Evolutionary conservation across 1,140 invertebrate genomes (phyloP).

Genomic region (Chionoecetes opilio): DNA sequence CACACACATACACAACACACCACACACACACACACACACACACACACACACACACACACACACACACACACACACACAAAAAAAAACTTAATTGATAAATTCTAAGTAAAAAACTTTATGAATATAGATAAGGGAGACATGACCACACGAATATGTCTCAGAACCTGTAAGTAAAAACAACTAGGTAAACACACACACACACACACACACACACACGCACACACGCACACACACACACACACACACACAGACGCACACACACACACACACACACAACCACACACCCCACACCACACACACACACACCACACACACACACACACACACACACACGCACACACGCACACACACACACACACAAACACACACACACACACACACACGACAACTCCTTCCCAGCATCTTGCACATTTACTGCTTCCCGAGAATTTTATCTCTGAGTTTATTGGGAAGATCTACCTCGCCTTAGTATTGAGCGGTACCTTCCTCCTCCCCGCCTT

Average conservation of each 20-base stretch:
- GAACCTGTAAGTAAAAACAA: no score
- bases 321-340: slow-evolving; percentile 10
- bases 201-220: neutral
- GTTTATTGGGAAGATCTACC: slow-evolving; percentile 36
- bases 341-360: slow-evolving; percentile 33
- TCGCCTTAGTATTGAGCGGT: neutral
- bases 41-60: no score
- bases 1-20: no score
- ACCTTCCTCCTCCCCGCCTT: neutral
- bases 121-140: no score
- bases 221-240: neutral
- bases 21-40: no score
- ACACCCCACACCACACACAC: slow-evolving; percentile 21
- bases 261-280: slow-evolving; percentile 38
- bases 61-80: no score
- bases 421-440: slow-evolving; percentile 34
- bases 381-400: neutral
- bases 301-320: neutral
- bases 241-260: neutral
- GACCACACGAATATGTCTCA: no score
- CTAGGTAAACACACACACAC: no score
- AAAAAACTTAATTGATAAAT: no score
- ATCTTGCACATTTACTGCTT: slow-evolving; percentile 37
- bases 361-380: slow-evolving; percentile 46
- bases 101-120: no score